Evolutionary conservation across 2,888 invertebrate species (phyloP).

Genomic region (Auanema sp.): DNA sequence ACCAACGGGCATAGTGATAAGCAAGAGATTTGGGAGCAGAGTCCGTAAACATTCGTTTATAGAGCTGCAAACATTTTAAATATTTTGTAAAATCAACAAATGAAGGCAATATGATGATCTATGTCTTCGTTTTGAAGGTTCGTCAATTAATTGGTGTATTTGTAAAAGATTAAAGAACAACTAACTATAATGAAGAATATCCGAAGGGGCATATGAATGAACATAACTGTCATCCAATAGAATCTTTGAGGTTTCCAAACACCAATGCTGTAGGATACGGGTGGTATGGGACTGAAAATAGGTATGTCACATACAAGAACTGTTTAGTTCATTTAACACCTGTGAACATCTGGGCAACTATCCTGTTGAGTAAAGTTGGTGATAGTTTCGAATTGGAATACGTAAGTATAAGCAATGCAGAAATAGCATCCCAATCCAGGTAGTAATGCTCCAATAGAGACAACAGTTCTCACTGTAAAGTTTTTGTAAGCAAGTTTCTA

Average conservation of each 20-base stretch:
- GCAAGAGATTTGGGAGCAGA: constrained; percentile 33
- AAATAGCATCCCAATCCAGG: constrained; percentile 61
- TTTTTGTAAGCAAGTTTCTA: neutral
- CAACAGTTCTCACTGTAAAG: constrained; percentile 40
- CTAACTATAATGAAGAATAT: constrained; percentile 50
- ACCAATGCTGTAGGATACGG: constrained; percentile 60
- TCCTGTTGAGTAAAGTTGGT: constrained; percentile 52
- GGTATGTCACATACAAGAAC: constrained; percentile 2
- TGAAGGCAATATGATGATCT: neutral
- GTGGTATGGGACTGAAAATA: constrained; percentile 51
- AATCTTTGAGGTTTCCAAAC: constrained; percentile 61
- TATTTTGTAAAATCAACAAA: neutral
- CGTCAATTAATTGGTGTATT: neutral
- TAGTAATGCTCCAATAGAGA: constrained; percentile 52
- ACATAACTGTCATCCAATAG: constrained; percentile 60
- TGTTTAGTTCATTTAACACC: constrained; percentile 27
- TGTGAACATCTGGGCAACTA: constrained; percentile 52
- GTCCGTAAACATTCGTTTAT: constrained; percentile 38
- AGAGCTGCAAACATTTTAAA: constrained; percentile 29
- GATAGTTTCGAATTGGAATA: constrained; percentile 58
- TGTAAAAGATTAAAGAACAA: constrained; percentile 3
- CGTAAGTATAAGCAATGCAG: constrained; percentile 56
- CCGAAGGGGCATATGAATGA: constrained; percentile 56
- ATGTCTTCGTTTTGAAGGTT: neutral
- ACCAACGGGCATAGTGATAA: constrained; percentile 26